Conservation (phyloP, 2,113 vertebrate species). For the Brachionichthys hirsutus region DNA sequence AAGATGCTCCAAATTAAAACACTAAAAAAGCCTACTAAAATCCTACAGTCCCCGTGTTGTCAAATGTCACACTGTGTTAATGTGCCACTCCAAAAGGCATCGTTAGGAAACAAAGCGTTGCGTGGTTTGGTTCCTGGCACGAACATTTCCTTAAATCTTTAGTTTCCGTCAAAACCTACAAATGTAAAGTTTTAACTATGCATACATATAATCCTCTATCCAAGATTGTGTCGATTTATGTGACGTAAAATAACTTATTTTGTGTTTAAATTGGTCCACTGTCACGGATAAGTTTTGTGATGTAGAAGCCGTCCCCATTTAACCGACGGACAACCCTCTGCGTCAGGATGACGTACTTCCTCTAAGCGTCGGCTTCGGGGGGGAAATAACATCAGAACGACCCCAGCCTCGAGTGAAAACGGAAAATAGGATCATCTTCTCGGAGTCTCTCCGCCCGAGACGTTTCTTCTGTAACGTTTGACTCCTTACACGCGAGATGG, state of each 20-base stretch:
- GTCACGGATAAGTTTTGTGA: not conserved
- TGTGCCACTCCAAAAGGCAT: constrained; percentile 40
- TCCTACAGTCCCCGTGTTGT: not conserved
- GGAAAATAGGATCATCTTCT: not conserved
- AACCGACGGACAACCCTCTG: constrained; percentile 2
- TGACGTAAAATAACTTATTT: too few relatives aligned
- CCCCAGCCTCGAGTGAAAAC: constrained; percentile 49
- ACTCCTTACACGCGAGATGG: constrained; percentile 66
- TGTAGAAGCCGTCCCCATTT: not conserved
- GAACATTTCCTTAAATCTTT: not conserved
- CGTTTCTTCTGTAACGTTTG: not conserved
- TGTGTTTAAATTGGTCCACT: not conserved
- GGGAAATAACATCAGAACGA: constrained; percentile 63
- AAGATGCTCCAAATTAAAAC: not conserved
- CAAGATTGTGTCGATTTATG: too few relatives aligned
- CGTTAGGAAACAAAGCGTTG: not conserved
- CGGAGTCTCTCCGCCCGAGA: not conserved
- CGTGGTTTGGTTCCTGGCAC: not conserved
- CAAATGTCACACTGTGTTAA: constrained; percentile 22
- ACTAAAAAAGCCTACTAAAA: not conserved
- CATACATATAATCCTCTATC: too few relatives aligned
- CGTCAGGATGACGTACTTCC: constrained; percentile 59
- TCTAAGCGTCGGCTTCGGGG: constrained; percentile 62
- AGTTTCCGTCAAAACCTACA: too few relatives aligned
- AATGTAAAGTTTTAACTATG: too few relatives aligned